Evolutionary conservation across 2,113 vertebrate genomes (phyloP).

Genomic region (Capreolus pygargus): DNA sequence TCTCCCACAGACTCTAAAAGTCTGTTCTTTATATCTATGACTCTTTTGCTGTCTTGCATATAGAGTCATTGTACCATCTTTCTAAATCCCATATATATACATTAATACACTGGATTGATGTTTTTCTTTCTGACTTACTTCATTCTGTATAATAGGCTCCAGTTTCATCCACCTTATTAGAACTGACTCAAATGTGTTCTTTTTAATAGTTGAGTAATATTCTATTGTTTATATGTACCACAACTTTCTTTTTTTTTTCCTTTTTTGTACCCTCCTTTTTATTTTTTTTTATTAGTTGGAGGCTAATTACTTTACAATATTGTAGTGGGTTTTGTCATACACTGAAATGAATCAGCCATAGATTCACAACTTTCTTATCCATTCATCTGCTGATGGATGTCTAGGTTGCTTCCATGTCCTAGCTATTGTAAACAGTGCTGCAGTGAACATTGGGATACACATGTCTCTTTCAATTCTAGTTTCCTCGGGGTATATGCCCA

Average conservation of each 20-base stretch:
- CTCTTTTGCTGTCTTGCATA: background rate
- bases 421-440: background rate
- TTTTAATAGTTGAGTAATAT: background rate
- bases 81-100: background rate
- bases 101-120: background rate
- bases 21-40: background rate
- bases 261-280: too few species aligned
- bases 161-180: background rate
- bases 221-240: background rate
- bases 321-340: too few species aligned
- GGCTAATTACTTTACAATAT: too few species aligned
- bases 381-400: background rate
- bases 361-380: background rate
- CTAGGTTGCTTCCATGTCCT: background rate
- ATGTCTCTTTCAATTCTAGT: background rate
- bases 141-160: background rate
- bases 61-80: background rate
- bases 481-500: background rate
- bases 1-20: background rate
- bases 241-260: background rate
- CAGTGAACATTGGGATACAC: background rate
- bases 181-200: background rate
- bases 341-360: too few species aligned
- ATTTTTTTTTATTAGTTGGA: too few species aligned
- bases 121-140: background rate